Percentiles rank a stretch among this genome's conserved stretches.
Conservation (phyloP, 2,113 vertebrate species). For the Microtus richardsoni region DNA sequence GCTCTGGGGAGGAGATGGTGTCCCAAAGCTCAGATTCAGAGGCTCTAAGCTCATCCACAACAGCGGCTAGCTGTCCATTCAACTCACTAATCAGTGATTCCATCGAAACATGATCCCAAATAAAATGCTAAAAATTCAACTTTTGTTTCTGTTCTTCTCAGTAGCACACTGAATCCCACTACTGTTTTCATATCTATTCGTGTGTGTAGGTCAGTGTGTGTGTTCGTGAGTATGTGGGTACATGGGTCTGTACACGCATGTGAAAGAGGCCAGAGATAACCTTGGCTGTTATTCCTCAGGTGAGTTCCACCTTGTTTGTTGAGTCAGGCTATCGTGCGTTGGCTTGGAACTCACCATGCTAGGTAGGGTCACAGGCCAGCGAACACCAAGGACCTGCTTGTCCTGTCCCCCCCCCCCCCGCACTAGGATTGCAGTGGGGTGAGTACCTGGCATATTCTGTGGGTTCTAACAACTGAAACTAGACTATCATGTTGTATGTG, state of each 20-base stretch:
- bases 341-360: neutral
- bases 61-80: neutral
- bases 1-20: fast-evolving
- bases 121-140: neutral
- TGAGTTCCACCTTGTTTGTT: too few species aligned
- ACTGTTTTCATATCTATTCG: neutral
- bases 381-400: fast-evolving
- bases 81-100: neutral
- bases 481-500: neutral
- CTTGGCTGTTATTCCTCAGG: neutral
- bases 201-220: neutral
- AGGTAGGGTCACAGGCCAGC: neutral
- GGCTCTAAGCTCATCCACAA: neutral
- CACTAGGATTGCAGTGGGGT: neutral
- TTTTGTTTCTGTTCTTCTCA: neutral
- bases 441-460: neutral
- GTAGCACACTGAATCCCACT: neutral
- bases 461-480: neutral
- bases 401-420: neutral
- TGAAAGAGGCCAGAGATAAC: neutral
- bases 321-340: neutral
- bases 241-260: neutral
- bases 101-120: neutral
- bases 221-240: neutral
- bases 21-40: neutral